Evolutionary conservation across 1,140 invertebrate species (phyloP), one percentile per base, ranked within the genome.

Genomic region (Neomicropteryx cornuta): DNA sequence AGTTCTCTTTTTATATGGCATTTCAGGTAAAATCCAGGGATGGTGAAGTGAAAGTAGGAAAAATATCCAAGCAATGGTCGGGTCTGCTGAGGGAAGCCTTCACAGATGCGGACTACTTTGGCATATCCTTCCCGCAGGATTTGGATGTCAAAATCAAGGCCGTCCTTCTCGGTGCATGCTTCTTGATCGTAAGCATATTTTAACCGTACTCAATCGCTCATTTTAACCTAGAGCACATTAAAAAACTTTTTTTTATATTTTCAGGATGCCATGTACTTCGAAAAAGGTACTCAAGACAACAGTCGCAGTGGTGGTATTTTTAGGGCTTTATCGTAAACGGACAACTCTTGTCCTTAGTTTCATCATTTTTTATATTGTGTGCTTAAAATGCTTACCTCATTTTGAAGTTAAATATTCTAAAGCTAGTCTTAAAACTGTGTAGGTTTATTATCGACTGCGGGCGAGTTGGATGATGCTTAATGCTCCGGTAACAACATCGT

Each of bases 121-220:
- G 81, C 29, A 77, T 91, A 13, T 71, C 68, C 3, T 89, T 90
- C 58, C 85, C 85, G 2, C 63, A 81, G 50, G 83, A 89, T 55
- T 60, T 91, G 40, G 82, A 87, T 50, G 81, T 87, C 5, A 76
- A 77, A 46, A 80, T 87, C 54, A 92, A 91, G 55, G 84, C 85
- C 1, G 74, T 83, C 4, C 61, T 89, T 39, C 56, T 91, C 2
- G 86, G 80, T 19, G 82, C 84, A 6, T 73, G 71, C 46, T 72
- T 83, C 51, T 56, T 83, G n/a, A 78, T 82, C 53, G 80, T 83
- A 62, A 75, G 77, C 70, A 43, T 40, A 43, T 41, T 38, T 47
- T 36, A 42, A 28, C 23, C 23, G 11, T 21, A 11, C 21, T 23
- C 37, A 28, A 31, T 18, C 27, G 6, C 2, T 4, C 13, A 13